Percentiles rank a stretch among this genome's conserved stretches.
phyloP scores from a whole-genome alignment of 2,797 vertebrate species.

The Sebastes paucispinis region DNA sequence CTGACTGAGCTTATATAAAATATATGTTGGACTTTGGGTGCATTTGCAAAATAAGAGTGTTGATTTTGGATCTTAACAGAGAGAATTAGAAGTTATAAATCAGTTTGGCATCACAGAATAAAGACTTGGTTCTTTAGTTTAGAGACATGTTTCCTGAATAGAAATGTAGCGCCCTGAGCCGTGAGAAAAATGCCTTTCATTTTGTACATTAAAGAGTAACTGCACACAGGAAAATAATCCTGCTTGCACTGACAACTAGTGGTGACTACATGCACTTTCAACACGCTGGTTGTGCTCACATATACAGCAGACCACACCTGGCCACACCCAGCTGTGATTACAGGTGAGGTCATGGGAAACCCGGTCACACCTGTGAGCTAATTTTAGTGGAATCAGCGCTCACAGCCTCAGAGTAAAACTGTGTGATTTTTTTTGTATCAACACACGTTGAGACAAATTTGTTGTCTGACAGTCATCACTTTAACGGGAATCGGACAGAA shows the following conservation, averaged over 20 bases:
- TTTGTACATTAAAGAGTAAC: constrained; percentile 20
- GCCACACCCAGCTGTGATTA: background rate
- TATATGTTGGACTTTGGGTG: too few species aligned
- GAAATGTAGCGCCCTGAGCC: background rate
- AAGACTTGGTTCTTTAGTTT: background rate
- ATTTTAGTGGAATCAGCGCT: background rate
- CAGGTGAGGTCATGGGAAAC: background rate
- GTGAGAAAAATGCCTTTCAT: background rate
- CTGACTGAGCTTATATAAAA: too few species aligned
- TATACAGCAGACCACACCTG: background rate
- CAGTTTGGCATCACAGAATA: constrained; percentile 33
- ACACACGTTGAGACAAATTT: background rate
- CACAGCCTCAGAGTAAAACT: too few species aligned
- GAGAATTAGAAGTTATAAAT: background rate
- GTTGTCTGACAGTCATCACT: background rate
- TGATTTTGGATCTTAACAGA: too few species aligned
- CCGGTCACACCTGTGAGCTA: background rate
- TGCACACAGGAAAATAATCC: constrained; percentile 5
- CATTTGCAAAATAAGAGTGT: too few species aligned
- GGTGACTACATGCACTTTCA: background rate
- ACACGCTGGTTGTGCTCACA: background rate
- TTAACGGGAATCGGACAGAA: background rate
- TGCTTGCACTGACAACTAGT: background rate
- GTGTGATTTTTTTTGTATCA: too few species aligned
- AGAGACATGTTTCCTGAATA: background rate